Percentiles rank a stretch among this genome's conserved stretches.
Evolutionary conservation across 2,797 vertebrate species (phyloP).

Genomic region (Sarcophilus harrisii): DNA sequence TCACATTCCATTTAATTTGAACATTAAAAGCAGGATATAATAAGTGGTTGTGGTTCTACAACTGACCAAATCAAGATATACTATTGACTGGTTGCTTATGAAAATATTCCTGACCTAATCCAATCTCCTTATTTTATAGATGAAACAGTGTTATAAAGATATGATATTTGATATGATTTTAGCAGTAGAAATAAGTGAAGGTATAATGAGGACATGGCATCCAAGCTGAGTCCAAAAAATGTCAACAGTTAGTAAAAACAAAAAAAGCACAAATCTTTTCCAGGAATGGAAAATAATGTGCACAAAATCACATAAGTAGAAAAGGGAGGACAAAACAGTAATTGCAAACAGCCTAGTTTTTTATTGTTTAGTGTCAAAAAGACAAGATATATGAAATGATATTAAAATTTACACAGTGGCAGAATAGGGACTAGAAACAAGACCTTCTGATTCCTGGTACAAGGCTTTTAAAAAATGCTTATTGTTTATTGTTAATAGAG

Average conservation of each 20-base stretch:
- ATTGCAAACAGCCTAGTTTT: too few relatives aligned
- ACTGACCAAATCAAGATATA: not conserved
- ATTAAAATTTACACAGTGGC: not conserved
- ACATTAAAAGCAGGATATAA: not conserved
- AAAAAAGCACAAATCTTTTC: too few relatives aligned
- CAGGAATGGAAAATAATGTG: too few relatives aligned
- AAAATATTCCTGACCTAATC: not conserved
- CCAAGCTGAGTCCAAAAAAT: too few relatives aligned
- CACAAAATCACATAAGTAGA: too few relatives aligned
- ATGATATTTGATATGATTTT: too few relatives aligned
- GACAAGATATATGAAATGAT: not conserved
- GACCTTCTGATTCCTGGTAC: not conserved
- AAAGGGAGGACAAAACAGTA: too few relatives aligned
- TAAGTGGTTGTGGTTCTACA: not conserved
- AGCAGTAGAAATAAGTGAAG: too few relatives aligned
- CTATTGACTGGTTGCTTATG: not conserved
- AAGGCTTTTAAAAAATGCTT: not conserved
- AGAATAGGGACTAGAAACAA: not conserved
- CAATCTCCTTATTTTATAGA: not conserved
- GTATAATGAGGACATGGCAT: too few relatives aligned
- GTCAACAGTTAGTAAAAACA: too few relatives aligned
- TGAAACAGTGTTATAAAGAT: not conserved
- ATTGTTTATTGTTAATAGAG: too few relatives aligned
- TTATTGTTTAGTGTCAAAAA: too few relatives aligned
- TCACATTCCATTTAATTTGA: not conserved